Evolutionary conservation across 2,797 vertebrate genomes (phyloP), one percentile per base, ranked within the genome.

Genomic region (Paratrypauchen microcephalus): DNA sequence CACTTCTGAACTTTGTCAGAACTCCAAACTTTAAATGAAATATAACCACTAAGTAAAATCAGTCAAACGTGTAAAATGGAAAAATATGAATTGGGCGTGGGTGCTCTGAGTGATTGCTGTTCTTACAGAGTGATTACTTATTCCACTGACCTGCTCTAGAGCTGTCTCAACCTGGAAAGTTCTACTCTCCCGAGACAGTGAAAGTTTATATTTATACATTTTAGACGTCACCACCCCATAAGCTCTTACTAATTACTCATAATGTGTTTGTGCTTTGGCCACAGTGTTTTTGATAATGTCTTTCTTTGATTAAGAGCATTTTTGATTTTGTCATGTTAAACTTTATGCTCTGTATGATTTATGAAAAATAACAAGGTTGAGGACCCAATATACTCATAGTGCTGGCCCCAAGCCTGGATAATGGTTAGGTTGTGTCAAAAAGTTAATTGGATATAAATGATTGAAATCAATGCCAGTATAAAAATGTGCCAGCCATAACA

Each of bases 151-250:
- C 89, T 71, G 75, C 73, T 78, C 59, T 68, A 66, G 87, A 89
- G 88, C 89, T 47, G 82, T 78, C 85, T 81, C 75, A 36, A 0
- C 80, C 82, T 88, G 84, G 88, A 86, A 87, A 88, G 84, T 85
- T 87, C 63, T 75, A 76, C 74, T 75, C 26, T 70, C 45, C 69
- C 77, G 85, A 83, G 88, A 75, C 73, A 82, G 75, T 85, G 76
- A 83, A 72, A 72, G 72, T 79, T 71, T 74, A 75, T 77, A 28
- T 79, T 71, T 74, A 75, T 77, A 28, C 76, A 55, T 12, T 23
- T 23, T 55, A 11, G 52, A 55, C 21, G 3, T 55, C 21, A 12
- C 11, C 52, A 28, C 26, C 23, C 26, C 12, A 13, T 26, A 12
- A 6, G 23, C 55, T 15, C 12, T 45, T 45, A 45, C 41, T 45